Base-by-base conservation (phyloP, 2,888 invertebrate genomes). In the Keiferia lycopersicella region DNA sequence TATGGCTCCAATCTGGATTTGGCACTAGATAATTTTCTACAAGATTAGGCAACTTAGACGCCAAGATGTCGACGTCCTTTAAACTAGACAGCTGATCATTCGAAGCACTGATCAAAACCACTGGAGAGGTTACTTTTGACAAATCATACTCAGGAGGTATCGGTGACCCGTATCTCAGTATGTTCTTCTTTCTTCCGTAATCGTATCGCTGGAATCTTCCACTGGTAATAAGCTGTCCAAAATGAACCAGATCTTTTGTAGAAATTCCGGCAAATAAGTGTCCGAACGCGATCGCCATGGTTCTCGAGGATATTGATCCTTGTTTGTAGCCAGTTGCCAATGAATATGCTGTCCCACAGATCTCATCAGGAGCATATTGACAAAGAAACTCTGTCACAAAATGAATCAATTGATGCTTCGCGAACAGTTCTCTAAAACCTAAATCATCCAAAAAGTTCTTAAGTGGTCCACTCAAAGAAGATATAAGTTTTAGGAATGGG, bases 31-130 rank as follows among this genome's bases (percentile, higher is more conserved):
- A 93, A 72, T 92, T 92, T 68, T 93, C 93, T 38, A 93, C 74
- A 6, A 93, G 82, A 75, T 94, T 94, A 6, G 93, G 92, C 53
- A 96, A 78, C 66, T 88, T 86, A 0, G 85, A 81, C 11, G 86
- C 84, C 62, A 95, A 78, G 10, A 86, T 88, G 51, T 92, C 76
- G 0, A 94, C 92, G 66, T 95, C 94, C 77, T 92, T 80, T 38
- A 92, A 76, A 22, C 92, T 82, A 2, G 95, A 93, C 4, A 96
- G 73, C 90, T 92, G 93, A 79, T 96, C 96, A 64, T 93, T 94
- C 61, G 73, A 61, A 1, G 80, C 86, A 66, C 78, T 79, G 41
- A 91, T 76, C n/a, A 92, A 68, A 0, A 87, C 76, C 1, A 89
- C 77, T 0, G 91, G 88, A 1, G 90, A 81, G 1, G 80, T 77